Evolutionary conservation across 2,888 invertebrate genomes (phyloP).

Genomic region (Disparrhopalites patrizii): DNA sequence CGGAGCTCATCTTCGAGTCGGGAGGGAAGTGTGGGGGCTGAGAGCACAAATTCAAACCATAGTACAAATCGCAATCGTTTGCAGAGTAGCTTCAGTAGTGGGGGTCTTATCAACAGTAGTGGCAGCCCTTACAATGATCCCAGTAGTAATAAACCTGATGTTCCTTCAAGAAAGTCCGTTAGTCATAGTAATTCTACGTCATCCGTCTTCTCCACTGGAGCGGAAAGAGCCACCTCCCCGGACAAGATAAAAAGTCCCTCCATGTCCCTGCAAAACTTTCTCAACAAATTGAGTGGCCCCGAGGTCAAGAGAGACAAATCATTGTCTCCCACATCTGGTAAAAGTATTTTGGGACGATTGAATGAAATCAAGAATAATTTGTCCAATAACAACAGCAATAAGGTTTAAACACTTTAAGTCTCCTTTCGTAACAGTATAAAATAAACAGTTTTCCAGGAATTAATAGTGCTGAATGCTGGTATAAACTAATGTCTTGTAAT

Average conservation of each 20-base stretch:
- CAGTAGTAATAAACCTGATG: neutral
- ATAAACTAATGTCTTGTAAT: too few relatives aligned
- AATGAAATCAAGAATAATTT: constrained; percentile 45
- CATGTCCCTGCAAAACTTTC: constrained; percentile 45
- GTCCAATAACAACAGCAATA: constrained; percentile 44
- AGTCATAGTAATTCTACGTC: constrained; percentile 46
- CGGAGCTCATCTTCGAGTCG: constrained; percentile 43
- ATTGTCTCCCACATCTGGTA: constrained; percentile 31
- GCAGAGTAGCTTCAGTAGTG: constrained; percentile 19
- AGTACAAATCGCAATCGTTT: constrained; percentile 31
- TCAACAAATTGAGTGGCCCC: constrained; percentile 42
- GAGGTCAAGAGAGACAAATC: constrained; percentile 21
- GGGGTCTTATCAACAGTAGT: constrained; percentile 7
- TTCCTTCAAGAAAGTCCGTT: constrained; percentile 26
- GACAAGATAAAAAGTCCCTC: constrained; percentile 43
- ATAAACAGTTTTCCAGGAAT: too few relatives aligned
- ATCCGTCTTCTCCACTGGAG: constrained; percentile 36
- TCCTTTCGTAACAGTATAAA: too few relatives aligned
- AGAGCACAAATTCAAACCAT: constrained; percentile 3
- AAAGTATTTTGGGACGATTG: constrained; percentile 41
- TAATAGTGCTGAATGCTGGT: too few relatives aligned
- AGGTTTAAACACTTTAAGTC: too few relatives aligned
- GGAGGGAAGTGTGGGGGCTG: constrained; percentile 35
- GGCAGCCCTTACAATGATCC: neutral
- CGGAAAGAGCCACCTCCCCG: constrained; percentile 33